Base-by-base conservation (phyloP, 2,113 vertebrate genomes). In the Dasypus novemcinctus region DNA sequence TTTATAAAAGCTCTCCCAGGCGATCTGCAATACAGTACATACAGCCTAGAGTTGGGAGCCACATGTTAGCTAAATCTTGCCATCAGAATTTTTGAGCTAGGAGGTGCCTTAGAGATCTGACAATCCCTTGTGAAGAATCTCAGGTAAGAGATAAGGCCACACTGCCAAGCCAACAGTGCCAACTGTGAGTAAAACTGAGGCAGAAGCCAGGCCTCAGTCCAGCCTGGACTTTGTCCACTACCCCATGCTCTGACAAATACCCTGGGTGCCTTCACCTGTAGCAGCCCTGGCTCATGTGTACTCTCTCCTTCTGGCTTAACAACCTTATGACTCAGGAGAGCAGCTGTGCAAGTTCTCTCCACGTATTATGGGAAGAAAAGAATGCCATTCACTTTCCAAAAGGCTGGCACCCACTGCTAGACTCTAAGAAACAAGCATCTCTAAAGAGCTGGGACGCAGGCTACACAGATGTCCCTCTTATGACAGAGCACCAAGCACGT, bases 291-390 rank as follows among this genome's bases (percentile, higher is more conserved):
- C 57, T 63, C 9, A 25, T 1, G 1, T 4, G 29, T 23, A 13
- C 43, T n/a, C 20, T 83, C 31, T 80, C 74, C 90, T 87, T 74
- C 43, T 59, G 46, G 38, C 14, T 59, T 12, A 87, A 95, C n/a
- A 88, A 57, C 12, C 25, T 21, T 27, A 2, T 2, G n/a, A 36
- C 23, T 27, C 8, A 3, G 72, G 75, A 74, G 6, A 59, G 25
- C 21, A 86, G 68, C 69, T 21, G 29, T 38, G 31, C 38, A 11
- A 86, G 0, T 2, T 7, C 36, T 80, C 49, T 80, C 74, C 2
- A 27, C 29, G 29, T 15, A 21, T 46, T 7, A 61, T 1, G 63
- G 36, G 43, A 36, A 12, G 66, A 94, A 90, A 57, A 76, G 41
- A 76, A 83, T 72, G 3, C 9, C 43, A 49, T 12, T 81, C 2